phyloP scores from a whole-genome alignment of 2,113 vertebrate species.

The Heteronetta atricapilla region DNA sequence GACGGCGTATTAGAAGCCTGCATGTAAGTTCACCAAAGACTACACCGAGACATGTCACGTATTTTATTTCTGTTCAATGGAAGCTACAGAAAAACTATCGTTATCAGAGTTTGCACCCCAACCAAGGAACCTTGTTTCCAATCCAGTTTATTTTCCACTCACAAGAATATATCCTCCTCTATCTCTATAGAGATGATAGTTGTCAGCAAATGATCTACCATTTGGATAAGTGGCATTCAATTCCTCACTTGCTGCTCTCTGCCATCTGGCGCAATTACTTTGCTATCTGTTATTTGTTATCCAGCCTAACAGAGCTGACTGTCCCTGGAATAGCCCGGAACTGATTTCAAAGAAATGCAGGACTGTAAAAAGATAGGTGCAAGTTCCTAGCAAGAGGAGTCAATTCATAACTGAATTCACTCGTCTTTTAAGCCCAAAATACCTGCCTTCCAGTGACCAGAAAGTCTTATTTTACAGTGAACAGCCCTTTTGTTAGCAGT shows the following conservation, averaged over 20 bases:
- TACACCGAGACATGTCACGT: not conserved
- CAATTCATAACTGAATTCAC: not conserved
- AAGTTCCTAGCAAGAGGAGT: not conserved
- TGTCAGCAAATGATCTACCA: conserved; percentile 28
- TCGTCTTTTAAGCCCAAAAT: not conserved
- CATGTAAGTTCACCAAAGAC: not conserved
- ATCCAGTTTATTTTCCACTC: conserved; percentile 15
- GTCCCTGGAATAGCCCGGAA: not conserved
- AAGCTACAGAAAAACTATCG: not conserved
- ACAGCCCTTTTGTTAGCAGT: conserved; percentile 19
- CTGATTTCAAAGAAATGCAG: not conserved
- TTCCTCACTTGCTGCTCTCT: not conserved
- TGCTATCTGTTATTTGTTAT: conserved; percentile 28
- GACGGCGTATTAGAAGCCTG: not conserved
- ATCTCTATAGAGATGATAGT: not conserved
- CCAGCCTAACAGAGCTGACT: not conserved
- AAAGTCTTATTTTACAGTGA: not conserved
- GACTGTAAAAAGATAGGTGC: not conserved
- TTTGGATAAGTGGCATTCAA: conserved; percentile 13
- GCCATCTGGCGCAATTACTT: conserved; percentile 32
- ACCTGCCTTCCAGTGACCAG: conserved; percentile 1
- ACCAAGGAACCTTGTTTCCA: not conserved
- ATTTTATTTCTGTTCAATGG: not conserved
- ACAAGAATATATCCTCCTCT: not conserved
- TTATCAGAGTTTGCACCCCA: not conserved